Evolutionary conservation across 2,113 vertebrate species (phyloP), one percentile per base, ranked within the genome.

Genomic region (Neodon shergylaensis): DNA sequence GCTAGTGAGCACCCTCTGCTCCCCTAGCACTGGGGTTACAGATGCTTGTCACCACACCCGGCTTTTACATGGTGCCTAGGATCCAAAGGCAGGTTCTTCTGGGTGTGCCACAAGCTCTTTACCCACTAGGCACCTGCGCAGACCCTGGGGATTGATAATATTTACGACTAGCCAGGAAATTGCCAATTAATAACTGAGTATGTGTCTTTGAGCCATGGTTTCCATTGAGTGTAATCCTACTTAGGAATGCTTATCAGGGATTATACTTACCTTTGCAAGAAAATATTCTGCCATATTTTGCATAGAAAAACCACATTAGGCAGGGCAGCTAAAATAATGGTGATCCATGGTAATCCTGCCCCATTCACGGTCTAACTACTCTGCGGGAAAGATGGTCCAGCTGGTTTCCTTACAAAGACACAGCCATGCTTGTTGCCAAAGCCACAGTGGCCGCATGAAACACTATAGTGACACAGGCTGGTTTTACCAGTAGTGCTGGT

Each of bases 211-310:
- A 88, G 70, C 84, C 22, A 2, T 33, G 33, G 47, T 79, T 94
- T 76, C 33, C 39, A 28, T 24, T 70, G 49, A 63, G 22, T 65
- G 8, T 81, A 36, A 42, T 90, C n/a, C 77, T 74, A 78, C 36
- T 94, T 90, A 88, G 54, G 31, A 36, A 58, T 65, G 36, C 39
- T 72, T 16, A 10, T 14, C 54, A 33, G 83, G 54, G 76, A 39
- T 66, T 76, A 73, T 61, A 36, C 61, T 83, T 90, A 52, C 88
- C 91, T 52, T 87, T 93, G 49, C 44, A 87, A 91, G 74, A 58
- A 63, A 95, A 73, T 36, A 3, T 61, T 92, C 68, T 68, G 26
- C 36, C 85, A 65, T 12, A 90, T 92, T 84, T 95, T 90, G 83
- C 61, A 79, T 4, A 86, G 54, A 79, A 93, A 94, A 94, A 52